phyloP scores from a whole-genome alignment of 2,888 invertebrate genomes.

The Eledone cirrhosa region DNA sequence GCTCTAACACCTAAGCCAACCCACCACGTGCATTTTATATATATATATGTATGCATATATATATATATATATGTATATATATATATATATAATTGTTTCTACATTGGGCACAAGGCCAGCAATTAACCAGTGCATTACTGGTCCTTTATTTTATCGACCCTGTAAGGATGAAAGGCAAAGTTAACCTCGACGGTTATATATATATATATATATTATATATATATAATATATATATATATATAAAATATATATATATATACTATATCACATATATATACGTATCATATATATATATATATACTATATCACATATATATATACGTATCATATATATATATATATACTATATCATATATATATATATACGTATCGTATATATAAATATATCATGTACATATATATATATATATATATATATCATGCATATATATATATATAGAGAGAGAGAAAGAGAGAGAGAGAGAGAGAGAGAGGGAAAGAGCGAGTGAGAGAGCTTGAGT shows the following conservation, averaged over 20 bases:
- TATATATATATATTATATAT: neutral
- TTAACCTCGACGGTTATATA: too few relatives aligned
- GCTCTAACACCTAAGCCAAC: too few relatives aligned
- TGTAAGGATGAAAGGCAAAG: too few relatives aligned
- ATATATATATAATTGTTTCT: neutral
- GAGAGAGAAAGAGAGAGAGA: conserved; percentile 15
- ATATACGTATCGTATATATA: neutral
- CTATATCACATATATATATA: neutral
- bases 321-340: neutral
- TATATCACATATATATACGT: neutral
- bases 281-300: too few relatives aligned
- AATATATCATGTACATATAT: neutral
- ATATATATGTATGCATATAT: neutral
- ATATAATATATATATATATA: neutral
- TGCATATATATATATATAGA: neutral
- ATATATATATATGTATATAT: neutral
- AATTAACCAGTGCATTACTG: too few relatives aligned
- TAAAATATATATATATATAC: neutral
- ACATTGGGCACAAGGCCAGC: too few relatives aligned
- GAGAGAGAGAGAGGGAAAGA: conserved; percentile 8
- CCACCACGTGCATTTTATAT: too few relatives aligned
- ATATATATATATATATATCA: neutral
- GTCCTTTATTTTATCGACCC: too few relatives aligned
- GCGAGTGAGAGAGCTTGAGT: neutral
- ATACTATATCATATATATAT: neutral